Evolutionary conservation across 2,113 vertebrate genomes (phyloP).

Genomic region (Equus przewalskii): DNA sequence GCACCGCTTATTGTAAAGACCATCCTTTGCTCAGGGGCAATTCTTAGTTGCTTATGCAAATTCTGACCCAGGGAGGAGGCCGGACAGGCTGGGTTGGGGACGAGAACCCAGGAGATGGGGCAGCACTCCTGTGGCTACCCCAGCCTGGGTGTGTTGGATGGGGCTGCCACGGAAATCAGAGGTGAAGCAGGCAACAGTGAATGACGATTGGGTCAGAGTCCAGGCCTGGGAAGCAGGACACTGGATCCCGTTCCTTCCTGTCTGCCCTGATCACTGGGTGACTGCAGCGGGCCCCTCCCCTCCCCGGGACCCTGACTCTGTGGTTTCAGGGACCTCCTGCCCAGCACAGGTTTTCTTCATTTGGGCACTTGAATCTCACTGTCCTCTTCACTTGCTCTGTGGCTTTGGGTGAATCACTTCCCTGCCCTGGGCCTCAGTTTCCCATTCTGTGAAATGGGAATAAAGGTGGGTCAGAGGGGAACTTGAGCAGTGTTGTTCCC

Average conservation of each 20-base stretch:
- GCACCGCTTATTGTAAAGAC: not conserved
- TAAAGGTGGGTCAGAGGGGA: not conserved
- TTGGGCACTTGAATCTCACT: not conserved
- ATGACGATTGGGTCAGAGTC: not conserved
- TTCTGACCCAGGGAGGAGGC: not conserved
- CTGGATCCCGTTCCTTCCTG: not conserved
- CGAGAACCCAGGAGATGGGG: not conserved
- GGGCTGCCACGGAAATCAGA: not conserved
- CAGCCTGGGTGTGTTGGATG: not conserved
- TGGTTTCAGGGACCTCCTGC: not conserved
- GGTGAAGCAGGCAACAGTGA: not conserved
- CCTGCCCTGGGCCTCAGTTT: not conserved
- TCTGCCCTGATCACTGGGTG: not conserved
- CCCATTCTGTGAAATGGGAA: not conserved
- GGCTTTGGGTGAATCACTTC: not conserved
- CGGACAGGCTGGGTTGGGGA: not conserved
- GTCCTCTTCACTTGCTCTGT: not conserved
- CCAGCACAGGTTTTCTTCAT: not conserved
- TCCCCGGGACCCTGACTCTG: not conserved
- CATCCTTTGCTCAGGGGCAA: not conserved
- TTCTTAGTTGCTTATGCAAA: not conserved
- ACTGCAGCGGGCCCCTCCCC: not conserved
- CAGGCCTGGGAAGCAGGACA: not conserved
- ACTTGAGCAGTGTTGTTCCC: not conserved
- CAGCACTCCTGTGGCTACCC: not conserved